These are phyloP conservation scores for Mandrillus leucophaeus DNA, from an alignment of 2,113 vertebrate genomes.

Conservation along the genomic window DNA sequence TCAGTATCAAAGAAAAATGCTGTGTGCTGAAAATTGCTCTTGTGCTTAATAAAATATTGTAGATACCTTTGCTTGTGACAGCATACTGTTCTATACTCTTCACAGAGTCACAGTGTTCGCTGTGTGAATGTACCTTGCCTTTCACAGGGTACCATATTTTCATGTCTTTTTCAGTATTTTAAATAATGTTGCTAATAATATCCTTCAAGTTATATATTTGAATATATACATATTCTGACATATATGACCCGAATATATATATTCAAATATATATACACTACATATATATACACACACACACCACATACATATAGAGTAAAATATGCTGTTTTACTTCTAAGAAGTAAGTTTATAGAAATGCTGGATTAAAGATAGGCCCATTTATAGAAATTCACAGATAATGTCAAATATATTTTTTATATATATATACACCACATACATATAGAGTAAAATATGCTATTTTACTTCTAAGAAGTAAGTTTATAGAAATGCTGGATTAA, in stretches of 20 bases:
- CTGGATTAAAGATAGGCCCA: accelerated
- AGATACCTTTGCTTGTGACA: not conserved
- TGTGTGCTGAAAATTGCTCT: not conserved
- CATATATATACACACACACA: too few relatives aligned
- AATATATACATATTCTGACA: not conserved
- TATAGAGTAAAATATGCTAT: too few relatives aligned
- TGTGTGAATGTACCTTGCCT: not conserved
- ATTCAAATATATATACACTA: too few relatives aligned
- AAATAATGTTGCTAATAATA: not conserved
- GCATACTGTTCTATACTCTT: not conserved
- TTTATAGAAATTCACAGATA: not conserved
- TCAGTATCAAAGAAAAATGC: not conserved
- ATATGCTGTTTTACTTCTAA: not conserved
- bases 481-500: not conserved
- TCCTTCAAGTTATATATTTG: not conserved
- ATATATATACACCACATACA: too few relatives aligned
- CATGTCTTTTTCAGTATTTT: not conserved
- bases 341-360: not conserved
- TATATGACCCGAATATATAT: too few relatives aligned
- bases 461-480: not conserved
- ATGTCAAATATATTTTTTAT: not conserved
- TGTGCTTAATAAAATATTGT: not conserved
- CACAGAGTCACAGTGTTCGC: not conserved
- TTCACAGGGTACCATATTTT: not conserved
- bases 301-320: too few relatives aligned